Conservation (phyloP, 2,113 vertebrate species). For the Dicerorhinus sumatrensis region DNA sequence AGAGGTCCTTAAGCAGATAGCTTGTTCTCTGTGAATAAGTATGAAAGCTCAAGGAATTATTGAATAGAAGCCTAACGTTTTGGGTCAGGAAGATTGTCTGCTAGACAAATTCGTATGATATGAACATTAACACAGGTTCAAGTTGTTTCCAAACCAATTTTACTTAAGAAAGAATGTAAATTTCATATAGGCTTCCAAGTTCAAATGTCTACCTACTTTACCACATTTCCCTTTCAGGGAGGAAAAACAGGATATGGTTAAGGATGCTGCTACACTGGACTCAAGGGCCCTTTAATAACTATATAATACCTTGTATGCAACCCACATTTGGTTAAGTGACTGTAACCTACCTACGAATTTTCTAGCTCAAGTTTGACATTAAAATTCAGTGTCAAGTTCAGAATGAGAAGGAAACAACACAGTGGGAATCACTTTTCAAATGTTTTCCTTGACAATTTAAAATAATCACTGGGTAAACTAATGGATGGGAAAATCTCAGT, state of each 20-base stretch:
- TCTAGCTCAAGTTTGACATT: neutral
- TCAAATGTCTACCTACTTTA: neutral
- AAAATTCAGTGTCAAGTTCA: constrained; percentile 3
- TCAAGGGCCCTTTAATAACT: neutral
- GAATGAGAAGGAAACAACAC: neutral
- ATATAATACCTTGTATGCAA: neutral
- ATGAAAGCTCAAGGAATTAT: neutral
- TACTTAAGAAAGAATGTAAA: constrained; percentile 28
- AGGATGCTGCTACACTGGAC: neutral
- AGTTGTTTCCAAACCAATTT: neutral
- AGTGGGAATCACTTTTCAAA: neutral
- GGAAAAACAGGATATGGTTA: neutral
- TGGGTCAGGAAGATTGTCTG: neutral
- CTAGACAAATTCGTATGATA: neutral
- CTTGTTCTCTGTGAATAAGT: neutral
- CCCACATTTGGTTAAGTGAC: neutral
- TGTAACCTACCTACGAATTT: neutral
- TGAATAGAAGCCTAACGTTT: constrained; percentile 11
- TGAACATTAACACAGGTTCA: constrained; percentile 28
- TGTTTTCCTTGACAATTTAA: constrained; percentile 20
- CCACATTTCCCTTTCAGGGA: neutral
- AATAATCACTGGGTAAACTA: neutral
- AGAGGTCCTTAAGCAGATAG: neutral
- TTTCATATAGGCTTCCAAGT: neutral
- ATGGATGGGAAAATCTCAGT: neutral